Evolutionary conservation across 2,888 invertebrate genomes (phyloP), one percentile per base, ranked within the genome.

Genomic region (Gnatocerus cornutus): DNA sequence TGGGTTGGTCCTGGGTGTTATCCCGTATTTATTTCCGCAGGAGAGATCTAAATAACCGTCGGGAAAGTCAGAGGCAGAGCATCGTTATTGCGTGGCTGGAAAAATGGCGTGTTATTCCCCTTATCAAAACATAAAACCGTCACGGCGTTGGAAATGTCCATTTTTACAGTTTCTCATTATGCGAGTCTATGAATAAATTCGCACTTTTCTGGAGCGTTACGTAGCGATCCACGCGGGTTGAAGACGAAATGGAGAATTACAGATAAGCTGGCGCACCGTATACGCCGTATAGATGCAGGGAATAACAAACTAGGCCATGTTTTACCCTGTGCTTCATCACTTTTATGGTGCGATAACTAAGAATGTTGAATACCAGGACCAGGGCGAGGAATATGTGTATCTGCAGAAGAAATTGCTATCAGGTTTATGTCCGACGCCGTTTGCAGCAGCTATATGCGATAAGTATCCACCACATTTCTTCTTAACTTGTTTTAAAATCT

Each of bases 151-250:
- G 81, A 86, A 86, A 86, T 85, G 86, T 85, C 84, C 85, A 86
- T 86, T 86, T 86, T 86, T 86, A 86, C 86, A 84, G 86, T 86
- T 86, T 86, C 86, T 86, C 86, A 86, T 86, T 86, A 86, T 85
- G 84, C 84, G 82, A 84, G 82, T 85, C 86, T 86, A 86, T 86
- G 86, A 86, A 86, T 86, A 86, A 86, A 86, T 86, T 86, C 85
- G 85, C 86, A 86, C 86, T 86, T 85, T 83, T 77, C 79, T 79
- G 79, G 80, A 81, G 82, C 83, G 84, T 82, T 81, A 82, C 80
- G 80, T 79, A 53, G 78, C 78, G 76, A 74, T 77, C 74, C 76
- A 77, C 78, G 75, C 78, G 75, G 71, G 69, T 71, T 71, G 73
- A 78, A 76, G 77, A 78, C 76, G 79, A 78, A 80, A 79, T 79